Evolutionary conservation across 2,797 vertebrate species (phyloP).

Genomic region (Lates japonicus): DNA sequence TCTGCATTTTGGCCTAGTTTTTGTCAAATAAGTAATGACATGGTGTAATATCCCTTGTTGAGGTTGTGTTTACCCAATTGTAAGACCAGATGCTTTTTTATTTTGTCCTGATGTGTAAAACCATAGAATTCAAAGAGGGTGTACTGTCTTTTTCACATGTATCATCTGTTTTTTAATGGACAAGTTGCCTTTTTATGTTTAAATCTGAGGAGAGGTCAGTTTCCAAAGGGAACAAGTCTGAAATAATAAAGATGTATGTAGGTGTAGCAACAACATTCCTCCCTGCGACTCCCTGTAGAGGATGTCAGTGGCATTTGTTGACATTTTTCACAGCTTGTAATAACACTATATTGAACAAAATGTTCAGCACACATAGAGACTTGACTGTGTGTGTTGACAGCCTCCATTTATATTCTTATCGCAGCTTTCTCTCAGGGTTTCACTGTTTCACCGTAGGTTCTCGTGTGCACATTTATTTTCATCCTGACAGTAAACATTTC

Average conservation of each 20-base stretch:
- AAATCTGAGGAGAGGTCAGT: slow-evolving; percentile 16
- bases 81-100: too few relatives aligned
- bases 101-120: too few relatives aligned
- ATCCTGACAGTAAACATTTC: slow-evolving; percentile 69
- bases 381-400: slow-evolving; percentile 27
- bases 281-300: background rate
- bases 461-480: slow-evolving; percentile 52
- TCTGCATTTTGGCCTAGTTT: too few relatives aligned
- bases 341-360: slow-evolving; percentile 18
- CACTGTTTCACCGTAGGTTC: slow-evolving; percentile 20
- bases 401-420: slow-evolving; percentile 39
- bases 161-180: background rate
- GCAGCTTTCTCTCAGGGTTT: slow-evolving; percentile 19
- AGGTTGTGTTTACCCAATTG: too few relatives aligned
- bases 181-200: slow-evolving; percentile 16
- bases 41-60: too few relatives aligned
- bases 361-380: slow-evolving; percentile 24
- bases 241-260: slow-evolving; percentile 40
- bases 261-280: slow-evolving; percentile 30
- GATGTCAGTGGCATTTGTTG: slow-evolving; percentile 23
- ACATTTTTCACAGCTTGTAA: slow-evolving; percentile 37
- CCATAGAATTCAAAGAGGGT: too few relatives aligned
- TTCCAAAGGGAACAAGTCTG: slow-evolving; percentile 16
- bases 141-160: background rate
- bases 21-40: too few relatives aligned